A percentile compares a stretch with the other conserved stretches of the same genome.
Conservation (phyloP, 2,113 vertebrate genomes). For the Neomonachus schauinslandi region DNA sequence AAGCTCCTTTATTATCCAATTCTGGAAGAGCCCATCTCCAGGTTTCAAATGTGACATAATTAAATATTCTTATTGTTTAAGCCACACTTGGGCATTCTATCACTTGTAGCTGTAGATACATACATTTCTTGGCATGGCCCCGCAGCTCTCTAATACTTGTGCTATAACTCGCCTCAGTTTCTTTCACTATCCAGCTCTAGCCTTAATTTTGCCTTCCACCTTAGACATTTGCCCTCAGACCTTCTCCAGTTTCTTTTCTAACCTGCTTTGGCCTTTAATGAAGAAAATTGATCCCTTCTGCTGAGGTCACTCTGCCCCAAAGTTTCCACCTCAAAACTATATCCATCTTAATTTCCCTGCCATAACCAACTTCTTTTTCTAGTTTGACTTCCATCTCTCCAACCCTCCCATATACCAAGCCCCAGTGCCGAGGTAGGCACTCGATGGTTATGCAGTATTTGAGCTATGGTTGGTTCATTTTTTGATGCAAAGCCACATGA, state of each 20-base stretch:
- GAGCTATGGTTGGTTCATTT: not conserved
- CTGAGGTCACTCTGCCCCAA: not conserved
- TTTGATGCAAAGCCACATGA: not conserved
- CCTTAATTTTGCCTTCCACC: not conserved
- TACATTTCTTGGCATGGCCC: not conserved
- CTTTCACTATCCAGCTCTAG: not conserved
- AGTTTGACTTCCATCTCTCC: not conserved
- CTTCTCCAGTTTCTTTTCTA: not conserved
- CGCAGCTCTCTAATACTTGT: not conserved
- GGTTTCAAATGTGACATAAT: not conserved
- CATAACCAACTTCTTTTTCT: not conserved
- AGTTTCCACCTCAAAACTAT: not conserved
- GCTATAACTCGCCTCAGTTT: not conserved
- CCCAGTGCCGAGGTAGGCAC: not conserved
- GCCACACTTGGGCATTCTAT: not conserved
- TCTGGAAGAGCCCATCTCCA: not conserved
- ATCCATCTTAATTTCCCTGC: not conserved
- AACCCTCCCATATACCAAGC: not conserved
- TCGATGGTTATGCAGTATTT: not conserved
- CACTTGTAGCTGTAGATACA: not conserved
- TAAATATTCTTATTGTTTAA: slow-evolving; percentile 16
- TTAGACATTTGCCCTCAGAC: not conserved
- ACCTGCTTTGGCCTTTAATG: not conserved
- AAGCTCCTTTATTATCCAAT: not conserved
- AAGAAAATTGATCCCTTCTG: not conserved